phyloP scores from a whole-genome alignment of 2,888 invertebrate species.

The Chirona hameri region DNA sequence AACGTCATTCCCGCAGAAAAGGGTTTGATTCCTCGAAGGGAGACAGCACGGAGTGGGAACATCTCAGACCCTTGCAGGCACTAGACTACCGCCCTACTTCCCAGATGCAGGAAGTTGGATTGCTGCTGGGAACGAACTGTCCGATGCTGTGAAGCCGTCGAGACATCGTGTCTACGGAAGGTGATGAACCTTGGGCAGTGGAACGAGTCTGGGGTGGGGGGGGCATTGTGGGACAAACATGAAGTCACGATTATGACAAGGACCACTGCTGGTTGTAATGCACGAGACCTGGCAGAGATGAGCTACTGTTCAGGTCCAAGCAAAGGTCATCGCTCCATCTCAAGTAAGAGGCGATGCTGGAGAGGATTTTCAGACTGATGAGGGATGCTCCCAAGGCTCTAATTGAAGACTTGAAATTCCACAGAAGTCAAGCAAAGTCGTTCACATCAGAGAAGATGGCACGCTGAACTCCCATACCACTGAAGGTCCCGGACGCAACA shows the following conservation, averaged over 20 bases:
- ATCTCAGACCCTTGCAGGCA: too few species aligned
- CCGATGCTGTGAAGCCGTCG: too few species aligned
- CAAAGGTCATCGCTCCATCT: not conserved
- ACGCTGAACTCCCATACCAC: too few species aligned
- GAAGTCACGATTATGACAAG: not conserved
- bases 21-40: too few species aligned
- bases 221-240: not conserved
- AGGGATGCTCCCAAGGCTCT: not conserved
- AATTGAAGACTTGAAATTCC: not conserved
- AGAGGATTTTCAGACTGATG: not conserved
- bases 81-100: too few species aligned
- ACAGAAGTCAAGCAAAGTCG: not conserved
- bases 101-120: not conserved
- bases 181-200: not conserved
- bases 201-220: not conserved
- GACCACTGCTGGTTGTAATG: not conserved
- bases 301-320: not conserved
- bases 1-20: too few species aligned
- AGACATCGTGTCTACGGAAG: not conserved
- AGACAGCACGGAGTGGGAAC: too few species aligned
- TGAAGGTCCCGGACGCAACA: too few species aligned
- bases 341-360: not conserved
- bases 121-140: not conserved
- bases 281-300: not conserved
- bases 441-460: too few species aligned